Evolutionary conservation across 1,140 invertebrate genomes (phyloP).

Genomic region (Ostrea edulis): DNA sequence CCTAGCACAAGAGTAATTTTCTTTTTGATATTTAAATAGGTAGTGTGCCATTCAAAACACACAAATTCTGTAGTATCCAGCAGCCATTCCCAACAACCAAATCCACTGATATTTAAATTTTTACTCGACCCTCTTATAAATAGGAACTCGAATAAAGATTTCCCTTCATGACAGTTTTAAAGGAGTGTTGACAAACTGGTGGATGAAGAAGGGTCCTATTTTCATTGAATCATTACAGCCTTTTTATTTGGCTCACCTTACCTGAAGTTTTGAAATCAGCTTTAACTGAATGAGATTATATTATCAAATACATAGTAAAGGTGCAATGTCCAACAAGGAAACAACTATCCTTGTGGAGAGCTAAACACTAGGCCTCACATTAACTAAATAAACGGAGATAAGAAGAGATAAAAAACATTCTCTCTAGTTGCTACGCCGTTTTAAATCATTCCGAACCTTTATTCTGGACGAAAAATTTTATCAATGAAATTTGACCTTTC

Average conservation of each 20-base stretch:
- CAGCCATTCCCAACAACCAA: background rate
- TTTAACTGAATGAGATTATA: constrained; percentile 22
- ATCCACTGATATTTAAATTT: constrained; percentile 13
- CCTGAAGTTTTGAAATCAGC: constrained; percentile 17
- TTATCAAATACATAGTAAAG: constrained; percentile 20
- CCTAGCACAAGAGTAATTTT: background rate
- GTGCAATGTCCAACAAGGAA: constrained; percentile 26
- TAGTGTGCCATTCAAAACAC: background rate
- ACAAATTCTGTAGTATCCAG: background rate
- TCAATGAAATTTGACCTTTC: constrained; percentile 22
- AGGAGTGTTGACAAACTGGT: background rate
- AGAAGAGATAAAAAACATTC: constrained; percentile 29
- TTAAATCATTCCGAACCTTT: constrained; percentile 17
- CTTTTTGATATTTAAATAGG: constrained; percentile 6
- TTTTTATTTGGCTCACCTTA: constrained; percentile 21
- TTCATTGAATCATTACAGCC: background rate
- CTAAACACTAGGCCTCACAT: constrained; percentile 22
- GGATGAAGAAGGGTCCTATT: background rate
- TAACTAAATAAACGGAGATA: constrained; percentile 30
- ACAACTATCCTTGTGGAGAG: constrained; percentile 21
- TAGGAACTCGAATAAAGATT: background rate
- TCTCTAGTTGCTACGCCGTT: constrained; percentile 5
- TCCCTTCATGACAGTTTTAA: background rate
- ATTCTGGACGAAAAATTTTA: constrained; percentile 5
- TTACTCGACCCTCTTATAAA: background rate